Conservation (phyloP, 2,888 invertebrate genomes). For the Hoplodrina ambigua region DNA sequence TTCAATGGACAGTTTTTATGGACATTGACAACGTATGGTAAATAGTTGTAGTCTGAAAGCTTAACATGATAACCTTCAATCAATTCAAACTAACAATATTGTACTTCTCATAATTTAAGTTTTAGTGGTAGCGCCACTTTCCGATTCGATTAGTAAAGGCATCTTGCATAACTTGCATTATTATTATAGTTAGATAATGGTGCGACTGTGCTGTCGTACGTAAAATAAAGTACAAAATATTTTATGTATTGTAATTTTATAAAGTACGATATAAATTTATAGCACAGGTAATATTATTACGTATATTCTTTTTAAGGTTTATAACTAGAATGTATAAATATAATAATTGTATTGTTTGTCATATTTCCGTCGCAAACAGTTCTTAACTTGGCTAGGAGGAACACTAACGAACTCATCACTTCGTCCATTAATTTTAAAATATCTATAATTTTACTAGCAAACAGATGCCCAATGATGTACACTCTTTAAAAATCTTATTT, state of each 20-base stretch:
- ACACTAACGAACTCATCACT: conserved; percentile 90
- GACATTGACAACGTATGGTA: conserved; percentile 42
- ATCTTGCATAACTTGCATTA: conserved; percentile 73
- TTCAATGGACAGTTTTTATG: conserved; percentile 33
- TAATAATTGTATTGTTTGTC: conserved; percentile 83
- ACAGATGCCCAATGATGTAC: conserved; percentile 86
- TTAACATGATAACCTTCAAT: conserved; percentile 38
- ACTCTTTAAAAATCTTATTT: conserved; percentile 80
- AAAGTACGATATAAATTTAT: conserved; percentile 87
- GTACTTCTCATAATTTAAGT: conserved; percentile 86
- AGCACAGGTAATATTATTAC: conserved; percentile 83
- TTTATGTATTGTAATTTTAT: conserved; percentile 89
- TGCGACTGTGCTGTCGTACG: conserved; percentile 85
- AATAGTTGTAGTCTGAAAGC: conserved; percentile 38
- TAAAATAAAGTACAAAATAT: conserved; percentile 90
- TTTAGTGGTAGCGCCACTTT: conserved; percentile 55
- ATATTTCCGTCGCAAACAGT: conserved; percentile 89
- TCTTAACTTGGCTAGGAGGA: conserved; percentile 88
- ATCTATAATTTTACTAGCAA: conserved; percentile 86
- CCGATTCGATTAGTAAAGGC: conserved; percentile 62
- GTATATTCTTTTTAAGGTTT: conserved; percentile 87
- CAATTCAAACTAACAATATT: conserved; percentile 83
- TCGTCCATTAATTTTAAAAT: conserved; percentile 90
- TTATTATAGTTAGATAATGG: conserved; percentile 81
- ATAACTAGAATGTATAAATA: conserved; percentile 82